Evolutionary conservation across 2,888 invertebrate genomes (phyloP).

Genomic region (Galerucella nymphaeae): DNA sequence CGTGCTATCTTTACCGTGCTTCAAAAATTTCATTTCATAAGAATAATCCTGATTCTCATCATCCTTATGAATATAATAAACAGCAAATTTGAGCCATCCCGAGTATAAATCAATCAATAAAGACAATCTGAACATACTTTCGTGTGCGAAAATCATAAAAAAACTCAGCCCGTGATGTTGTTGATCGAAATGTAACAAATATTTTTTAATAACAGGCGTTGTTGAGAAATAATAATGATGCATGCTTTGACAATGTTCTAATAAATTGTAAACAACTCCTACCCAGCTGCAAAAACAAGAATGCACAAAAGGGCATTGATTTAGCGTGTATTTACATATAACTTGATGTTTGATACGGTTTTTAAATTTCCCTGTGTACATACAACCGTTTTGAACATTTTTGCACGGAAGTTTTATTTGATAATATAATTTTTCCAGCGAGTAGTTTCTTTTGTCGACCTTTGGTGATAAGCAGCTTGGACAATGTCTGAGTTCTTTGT

Average conservation of each 20-base stretch:
- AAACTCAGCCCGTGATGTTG: neutral
- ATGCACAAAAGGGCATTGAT: conserved; percentile 14
- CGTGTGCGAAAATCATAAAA: conserved; percentile 15
- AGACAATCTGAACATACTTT: conserved; percentile 5
- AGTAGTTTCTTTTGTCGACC: conserved; percentile 7
- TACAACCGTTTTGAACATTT: conserved; percentile 44
- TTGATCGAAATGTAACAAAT: neutral
- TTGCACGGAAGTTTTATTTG: conserved; percentile 46
- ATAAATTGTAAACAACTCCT: conserved; percentile 8
- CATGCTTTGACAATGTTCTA: conserved; percentile 12
- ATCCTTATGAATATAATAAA: conserved; percentile 2
- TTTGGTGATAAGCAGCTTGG: conserved; percentile 37
- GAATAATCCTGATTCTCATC: neutral
- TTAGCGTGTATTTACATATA: conserved; percentile 38
- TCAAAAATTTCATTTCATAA: conserved; percentile 16
- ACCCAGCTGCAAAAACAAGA: conserved; percentile 16
- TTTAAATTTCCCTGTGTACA: conserved; percentile 26
- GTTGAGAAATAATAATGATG: neutral
- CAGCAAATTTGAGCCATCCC: neutral
- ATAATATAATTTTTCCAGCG: conserved; percentile 23
- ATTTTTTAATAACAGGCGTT: neutral
- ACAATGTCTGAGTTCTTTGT: conserved; percentile 36
- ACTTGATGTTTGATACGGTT: conserved; percentile 45
- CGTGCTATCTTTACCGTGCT: neutral
- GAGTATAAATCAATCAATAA: neutral